Base-by-base conservation (phyloP, 2,797 vertebrate genomes). In the Spinus pinus region DNA sequence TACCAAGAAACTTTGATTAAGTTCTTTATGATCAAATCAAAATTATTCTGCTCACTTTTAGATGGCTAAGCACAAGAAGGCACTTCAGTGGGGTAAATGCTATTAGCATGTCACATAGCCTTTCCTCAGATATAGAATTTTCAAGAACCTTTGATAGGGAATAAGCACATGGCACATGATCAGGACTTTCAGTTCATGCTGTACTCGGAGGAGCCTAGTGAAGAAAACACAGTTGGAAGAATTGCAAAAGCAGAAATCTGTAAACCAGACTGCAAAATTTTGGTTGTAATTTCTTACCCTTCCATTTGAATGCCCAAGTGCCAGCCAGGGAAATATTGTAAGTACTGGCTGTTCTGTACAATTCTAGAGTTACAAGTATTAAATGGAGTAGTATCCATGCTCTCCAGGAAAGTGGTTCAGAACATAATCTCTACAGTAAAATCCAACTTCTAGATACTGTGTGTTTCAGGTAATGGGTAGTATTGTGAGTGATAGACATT, bases 241-340 rank as follows among this genome's bases (percentile, higher is more conserved):
- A 88, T 84, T 94, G 86, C 81, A 93, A 95, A 95, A 92, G 53
- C 8, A 12, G 71, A 80, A 75, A 82, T 84, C 78, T 73, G 28
- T 79, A 92, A 92, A 92, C 41, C 70, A 77, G 83, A 41, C 83
- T 53, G 69, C 1, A 75, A 9, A 90, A 72, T 24, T 91, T 90
- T 42, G 14, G 5, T 77, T 86, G 41, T 24, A 6, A 35, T 81
- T 88, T 90, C 35, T 28, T 72, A 28, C 37, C 41, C 22, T 93
- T 62, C 49, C n/a, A 22, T 46, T 62, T 58, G 47, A 78, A 65
- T 53, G 47, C 44, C 75, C 53, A 19, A 6, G 8, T 90, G 41
- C 33, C 33, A 83, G 10, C 15, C 44, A 35, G n/a, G 64, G 25
- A 61, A 47, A 4, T 61, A 21, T 20, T 82, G 0, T 12, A 25